Conservation (phyloP, 2,113 vertebrate genomes). For the Scolopax mira region DNA sequence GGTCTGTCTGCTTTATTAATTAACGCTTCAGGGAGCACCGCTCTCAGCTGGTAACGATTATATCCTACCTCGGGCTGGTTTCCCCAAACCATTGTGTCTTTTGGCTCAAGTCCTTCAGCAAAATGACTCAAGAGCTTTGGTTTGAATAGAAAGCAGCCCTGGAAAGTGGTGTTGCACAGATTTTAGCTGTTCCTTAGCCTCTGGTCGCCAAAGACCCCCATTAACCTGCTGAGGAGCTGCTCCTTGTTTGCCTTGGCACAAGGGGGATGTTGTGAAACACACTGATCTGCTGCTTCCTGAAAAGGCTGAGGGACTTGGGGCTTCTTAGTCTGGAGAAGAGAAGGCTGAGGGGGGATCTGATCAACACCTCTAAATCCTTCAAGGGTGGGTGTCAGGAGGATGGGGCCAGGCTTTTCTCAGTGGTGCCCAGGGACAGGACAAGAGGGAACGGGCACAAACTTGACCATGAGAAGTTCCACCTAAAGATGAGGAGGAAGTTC, state of each 20-base stretch:
- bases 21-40: not conserved
- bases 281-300: not conserved
- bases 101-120: not conserved
- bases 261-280: not conserved
- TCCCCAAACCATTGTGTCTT: not conserved
- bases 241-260: not conserved
- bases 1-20: not conserved
- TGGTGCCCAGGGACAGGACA: no score
- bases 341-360: no score
- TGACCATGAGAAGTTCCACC: no score
- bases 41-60: not conserved
- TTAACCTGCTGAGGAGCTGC: fast-evolving
- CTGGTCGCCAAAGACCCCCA: fast-evolving
- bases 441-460: no score
- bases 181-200: not conserved
- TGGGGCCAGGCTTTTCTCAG: no score
- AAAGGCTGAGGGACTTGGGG: no score
- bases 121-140: not conserved
- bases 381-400: no score
- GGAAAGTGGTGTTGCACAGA: not conserved
- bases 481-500: no score
- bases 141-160: not conserved
- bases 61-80: not conserved
- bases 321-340: no score
- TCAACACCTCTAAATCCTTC: no score